Base-by-base conservation (phyloP, 2,113 vertebrate species). In the Oceanites oceanicus region DNA sequence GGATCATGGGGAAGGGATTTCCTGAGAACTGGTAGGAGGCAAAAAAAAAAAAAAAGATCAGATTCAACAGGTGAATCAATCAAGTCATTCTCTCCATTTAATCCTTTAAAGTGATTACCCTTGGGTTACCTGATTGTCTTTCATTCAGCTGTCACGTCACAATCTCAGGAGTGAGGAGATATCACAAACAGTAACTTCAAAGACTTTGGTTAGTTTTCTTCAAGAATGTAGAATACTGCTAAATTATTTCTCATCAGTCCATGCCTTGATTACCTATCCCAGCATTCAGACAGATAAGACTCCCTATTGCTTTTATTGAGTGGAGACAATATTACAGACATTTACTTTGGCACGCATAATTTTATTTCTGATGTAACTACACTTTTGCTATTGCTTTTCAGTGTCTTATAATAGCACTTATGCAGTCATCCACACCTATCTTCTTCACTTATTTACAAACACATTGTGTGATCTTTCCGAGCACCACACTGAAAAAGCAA, bases 171-270 rank as follows among this genome's bases (percentile, higher is more conserved):
- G 3, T 13, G 29, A 87, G 27, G 49, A 50, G 53, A 74, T 72
- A 56, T 53, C 79, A 78, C 42, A 74, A 67, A 27, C 8, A 61
- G 17, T 11, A 12, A 83, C 66, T 88, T 94, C 36, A 95, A 86
- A 96, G 15, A 13, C 40, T 91, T 47, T 68, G 30, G 49, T 27
- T 95, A 47, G 75, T 93, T 91, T 92, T 92, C 38, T 81, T 87
- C 44, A 38, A 88, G 52, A 73, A 79, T 82, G 10, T 11, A 86
- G 20, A 94, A 80, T 44, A 14, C 16, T 49, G 32, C 7, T 53
- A 40, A 90, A 85, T 32, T 81, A 77, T 83, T 90, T 86, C 45
- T 91, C 61, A 85, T 52, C 78, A 77, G 13, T 19, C 19, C 14
- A 30, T 50, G 52, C 8, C 23, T 42, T 86, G 38, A 11, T 74